Percentiles rank a stretch among this genome's conserved stretches.
phyloP scores from a whole-genome alignment of 2,113 vertebrate species.

The Anguilla rostrata region DNA sequence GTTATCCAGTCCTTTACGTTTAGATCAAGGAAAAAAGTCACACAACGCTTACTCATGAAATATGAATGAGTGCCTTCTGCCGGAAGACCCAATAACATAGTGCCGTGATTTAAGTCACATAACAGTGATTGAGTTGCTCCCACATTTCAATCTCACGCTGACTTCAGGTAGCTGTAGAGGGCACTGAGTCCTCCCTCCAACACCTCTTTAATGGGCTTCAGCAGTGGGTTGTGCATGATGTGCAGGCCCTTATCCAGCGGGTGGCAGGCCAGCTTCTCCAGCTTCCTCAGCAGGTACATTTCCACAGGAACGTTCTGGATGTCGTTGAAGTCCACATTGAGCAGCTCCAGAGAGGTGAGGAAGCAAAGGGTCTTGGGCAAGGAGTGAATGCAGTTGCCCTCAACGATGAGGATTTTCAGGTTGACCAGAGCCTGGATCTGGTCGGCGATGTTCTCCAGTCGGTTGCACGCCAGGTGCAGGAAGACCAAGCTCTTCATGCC shows the following conservation, averaged over 20 bases:
- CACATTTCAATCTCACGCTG: conserved; percentile 49
- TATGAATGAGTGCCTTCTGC: neutral
- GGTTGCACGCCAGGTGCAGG: conserved; percentile 87
- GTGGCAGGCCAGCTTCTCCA: conserved; percentile 84
- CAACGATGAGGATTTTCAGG: conserved; percentile 87
- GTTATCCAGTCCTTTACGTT: neutral
- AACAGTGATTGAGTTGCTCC: neutral
- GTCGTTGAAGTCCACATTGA: conserved; percentile 88
- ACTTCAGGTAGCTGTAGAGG: conserved; percentile 82
- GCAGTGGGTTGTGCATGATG: conserved; percentile 83
- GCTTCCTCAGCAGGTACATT: conserved; percentile 73
- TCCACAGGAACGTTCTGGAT: conserved; percentile 83
- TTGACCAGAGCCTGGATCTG: conserved; percentile 83
- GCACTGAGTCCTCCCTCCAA: conserved; percentile 76
- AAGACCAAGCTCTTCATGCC: conserved; percentile 82
- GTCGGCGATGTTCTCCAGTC: conserved; percentile 85
- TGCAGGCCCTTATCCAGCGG: conserved; percentile 94
- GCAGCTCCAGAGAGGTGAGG: conserved; percentile 77
- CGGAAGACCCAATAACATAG: neutral
- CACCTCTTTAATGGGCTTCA: conserved; percentile 81
- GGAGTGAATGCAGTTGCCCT: conserved; percentile 80
- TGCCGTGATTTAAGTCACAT: neutral
- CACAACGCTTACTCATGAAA: neutral
- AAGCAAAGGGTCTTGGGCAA: conserved; percentile 83
- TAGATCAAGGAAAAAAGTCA: neutral